Evolutionary conservation across 2,113 vertebrate species (phyloP), one percentile per base, ranked within the genome.

Genomic region (Corvus hawaiiensis): DNA sequence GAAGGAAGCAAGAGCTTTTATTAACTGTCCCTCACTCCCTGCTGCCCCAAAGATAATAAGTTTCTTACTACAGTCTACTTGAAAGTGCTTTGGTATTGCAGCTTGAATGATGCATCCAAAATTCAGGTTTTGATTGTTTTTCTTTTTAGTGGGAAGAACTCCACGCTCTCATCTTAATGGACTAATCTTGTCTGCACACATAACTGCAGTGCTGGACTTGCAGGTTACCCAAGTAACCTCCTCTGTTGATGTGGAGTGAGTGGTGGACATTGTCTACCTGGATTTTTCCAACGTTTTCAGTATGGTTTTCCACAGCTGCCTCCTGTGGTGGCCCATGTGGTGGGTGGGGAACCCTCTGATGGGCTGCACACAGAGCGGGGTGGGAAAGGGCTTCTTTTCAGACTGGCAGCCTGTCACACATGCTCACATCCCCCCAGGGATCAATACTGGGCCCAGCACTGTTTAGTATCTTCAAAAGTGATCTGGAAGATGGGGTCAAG

Each of bases 351-450:
- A 3, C 10, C 12, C n/a, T 32, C 48, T 62, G 48, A 24, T 35
- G 48, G 41, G 52, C 39, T 22, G 26, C n/a, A 61, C 32, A 30
- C 18, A 17, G 35, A 32, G 5, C 0, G 6, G 10, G 3, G 5
- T 56, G 23, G 19, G 16, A n/a, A 56, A 75, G 6, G 30, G 7
- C 19, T 49, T 10, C 21, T 51, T 61, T 80, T 62, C 54, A 74
- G 18, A 28, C 41, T 37, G 41, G 18, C 26, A 68, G 11, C 18
- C 54, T 83, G 54, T 16, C 13, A 35, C 16, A 68, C 10, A 6
- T 35, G 16, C 16, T 41, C 39, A 41, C 12, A 22, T 5, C 35
- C 2, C 13, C 22, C 10, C 32, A 55, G n/a, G 35, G 68, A 33
- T 17, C 1, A 7, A 6, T 43, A 33, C 1, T 18, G 35, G 10